phyloP scores from a whole-genome alignment of 2,797 vertebrate genomes.

The Salmo trutta region DNA sequence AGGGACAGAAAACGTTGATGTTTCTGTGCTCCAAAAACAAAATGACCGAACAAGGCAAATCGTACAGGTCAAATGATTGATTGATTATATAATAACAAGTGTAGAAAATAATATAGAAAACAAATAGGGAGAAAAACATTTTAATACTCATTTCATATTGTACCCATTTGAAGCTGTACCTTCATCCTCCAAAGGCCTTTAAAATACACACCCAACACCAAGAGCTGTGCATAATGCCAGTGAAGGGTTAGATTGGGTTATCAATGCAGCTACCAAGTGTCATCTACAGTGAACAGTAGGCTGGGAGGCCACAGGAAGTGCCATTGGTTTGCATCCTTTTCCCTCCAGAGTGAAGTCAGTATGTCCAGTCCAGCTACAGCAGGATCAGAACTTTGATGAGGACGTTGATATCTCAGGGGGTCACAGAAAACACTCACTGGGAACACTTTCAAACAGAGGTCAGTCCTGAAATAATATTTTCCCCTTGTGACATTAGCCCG shows the following conservation, averaged over 20 bases:
- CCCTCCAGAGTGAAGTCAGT: background rate
- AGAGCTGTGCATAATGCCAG: background rate
- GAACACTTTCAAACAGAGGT: slow-evolving; percentile 75
- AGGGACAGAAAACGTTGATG: slow-evolving; percentile 77
- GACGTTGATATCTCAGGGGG: slow-evolving; percentile 64
- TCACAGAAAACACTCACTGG: slow-evolving; percentile 65
- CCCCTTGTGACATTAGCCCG: slow-evolving; percentile 59
- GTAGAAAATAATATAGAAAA: background rate
- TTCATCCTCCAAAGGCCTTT: background rate
- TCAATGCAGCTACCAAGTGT: background rate
- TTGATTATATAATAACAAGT: background rate
- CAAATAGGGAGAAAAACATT: background rate
- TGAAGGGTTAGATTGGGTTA: background rate
- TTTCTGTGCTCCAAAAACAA: slow-evolving; percentile 79
- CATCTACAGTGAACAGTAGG: background rate
- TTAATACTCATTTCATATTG: background rate
- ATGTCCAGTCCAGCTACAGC: background rate
- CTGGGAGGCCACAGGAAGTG: background rate
- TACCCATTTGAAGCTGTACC: background rate
- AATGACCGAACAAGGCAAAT: slow-evolving; percentile 12
- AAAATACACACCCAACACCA: background rate
- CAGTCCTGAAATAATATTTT: slow-evolving; percentile 79
- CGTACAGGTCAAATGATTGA: background rate
- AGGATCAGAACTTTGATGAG: slow-evolving; percentile 65
- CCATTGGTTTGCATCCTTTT: background rate